Percentiles rank a stretch among this genome's conserved stretches.
These are phyloP conservation scores for Orthonychiurus folsomi DNA, from an alignment of 2,888 invertebrate species.

Conservation along the genomic window DNA sequence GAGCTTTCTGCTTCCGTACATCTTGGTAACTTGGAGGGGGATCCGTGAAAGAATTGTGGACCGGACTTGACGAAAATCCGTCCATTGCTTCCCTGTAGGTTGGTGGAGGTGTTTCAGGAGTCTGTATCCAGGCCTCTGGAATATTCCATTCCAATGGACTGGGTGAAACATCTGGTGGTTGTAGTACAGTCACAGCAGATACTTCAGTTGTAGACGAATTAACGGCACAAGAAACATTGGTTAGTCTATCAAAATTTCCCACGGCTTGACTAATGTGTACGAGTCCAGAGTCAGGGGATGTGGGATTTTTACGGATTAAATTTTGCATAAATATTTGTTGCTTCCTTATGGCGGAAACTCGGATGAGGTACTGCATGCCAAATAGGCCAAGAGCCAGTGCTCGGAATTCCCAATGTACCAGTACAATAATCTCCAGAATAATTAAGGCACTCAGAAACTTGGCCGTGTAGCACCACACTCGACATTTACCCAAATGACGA, in stretches of 20 bases:
- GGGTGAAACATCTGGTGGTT: neutral
- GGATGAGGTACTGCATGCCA: slow-evolving; percentile 3
- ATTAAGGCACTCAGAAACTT: slow-evolving; percentile 1
- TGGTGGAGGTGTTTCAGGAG: neutral
- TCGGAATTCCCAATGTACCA: neutral
- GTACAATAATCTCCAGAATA: neutral
- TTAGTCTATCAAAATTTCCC: neutral
- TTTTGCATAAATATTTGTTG: neutral
- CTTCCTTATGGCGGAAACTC: neutral
- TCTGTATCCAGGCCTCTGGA: slow-evolving; percentile 1
- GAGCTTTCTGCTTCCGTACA: neutral
- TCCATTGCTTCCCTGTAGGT: neutral
- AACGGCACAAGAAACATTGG: neutral
- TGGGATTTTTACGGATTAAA: neutral
- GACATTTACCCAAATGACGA: neutral
- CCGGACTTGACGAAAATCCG: neutral
- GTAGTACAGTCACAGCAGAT: neutral
- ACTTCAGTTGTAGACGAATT: neutral
- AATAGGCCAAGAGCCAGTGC: neutral
- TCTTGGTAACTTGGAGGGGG: neutral
- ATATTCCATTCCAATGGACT: too few species aligned
- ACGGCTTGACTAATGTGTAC: neutral
- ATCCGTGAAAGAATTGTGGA: neutral
- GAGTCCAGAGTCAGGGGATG: neutral
- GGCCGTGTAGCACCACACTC: neutral